A percentile compares a stretch with the other conserved stretches of the same genome.
Conservation (phyloP, 1,140 invertebrate genomes). For the Pteromalus puparum region DNA sequence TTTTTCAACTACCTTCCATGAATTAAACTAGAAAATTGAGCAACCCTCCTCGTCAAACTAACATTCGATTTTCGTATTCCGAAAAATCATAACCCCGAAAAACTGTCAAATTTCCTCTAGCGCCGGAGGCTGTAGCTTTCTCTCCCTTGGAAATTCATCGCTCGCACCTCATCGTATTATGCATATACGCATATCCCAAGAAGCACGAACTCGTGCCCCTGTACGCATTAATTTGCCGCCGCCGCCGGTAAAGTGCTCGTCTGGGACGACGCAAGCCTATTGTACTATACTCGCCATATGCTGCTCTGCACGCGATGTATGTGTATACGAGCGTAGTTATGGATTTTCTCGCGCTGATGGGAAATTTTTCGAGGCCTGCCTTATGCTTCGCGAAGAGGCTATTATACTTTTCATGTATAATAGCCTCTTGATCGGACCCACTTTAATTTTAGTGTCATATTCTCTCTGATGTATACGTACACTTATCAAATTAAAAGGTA, state of each 20-base stretch:
- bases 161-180: not conserved
- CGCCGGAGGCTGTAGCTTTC: not conserved
- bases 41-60: too few relatives aligned
- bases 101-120: too few relatives aligned
- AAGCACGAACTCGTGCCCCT: not conserved
- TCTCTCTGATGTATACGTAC: not conserved
- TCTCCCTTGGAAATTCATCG: not conserved
- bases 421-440: too few relatives aligned
- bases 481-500: too few relatives aligned
- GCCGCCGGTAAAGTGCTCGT: not conserved
- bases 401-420: too few relatives aligned
- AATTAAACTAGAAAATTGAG: too few relatives aligned
- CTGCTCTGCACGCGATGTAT: not conserved
- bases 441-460: not conserved
- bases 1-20: too few relatives aligned
- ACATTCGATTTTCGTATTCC: too few relatives aligned
- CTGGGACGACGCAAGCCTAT: not conserved
- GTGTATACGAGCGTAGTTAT: not conserved
- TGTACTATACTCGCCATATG: not conserved
- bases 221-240: not conserved
- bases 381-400: not conserved
- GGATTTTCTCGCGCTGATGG: not conserved
- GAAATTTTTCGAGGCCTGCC: not conserved
- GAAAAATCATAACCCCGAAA: too few relatives aligned
- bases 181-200: not conserved